Conservation (phyloP, 2,113 vertebrate genomes). For the Notechis scutatus region DNA sequence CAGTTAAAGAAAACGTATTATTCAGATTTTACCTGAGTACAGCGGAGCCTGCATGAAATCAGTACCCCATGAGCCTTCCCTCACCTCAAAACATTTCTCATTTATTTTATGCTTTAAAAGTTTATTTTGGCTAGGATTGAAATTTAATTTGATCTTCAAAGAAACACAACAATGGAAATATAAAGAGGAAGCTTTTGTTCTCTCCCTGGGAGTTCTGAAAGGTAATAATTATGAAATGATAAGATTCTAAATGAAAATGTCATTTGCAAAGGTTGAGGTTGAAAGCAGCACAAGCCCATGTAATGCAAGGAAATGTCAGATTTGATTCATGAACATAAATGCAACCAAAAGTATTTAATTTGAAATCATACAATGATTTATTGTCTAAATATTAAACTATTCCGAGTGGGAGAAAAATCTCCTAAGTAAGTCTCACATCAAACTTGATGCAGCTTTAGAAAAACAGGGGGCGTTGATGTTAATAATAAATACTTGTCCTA, state of each 20-base stretch:
- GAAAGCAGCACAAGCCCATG: constrained; percentile 60
- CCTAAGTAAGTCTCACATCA: constrained; percentile 50
- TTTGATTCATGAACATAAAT: constrained; percentile 68
- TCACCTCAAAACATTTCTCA: constrained; percentile 55
- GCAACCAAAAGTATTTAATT: constrained; percentile 68
- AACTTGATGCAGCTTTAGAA: constrained; percentile 43
- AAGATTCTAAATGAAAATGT: constrained; percentile 80
- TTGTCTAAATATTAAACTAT: constrained; percentile 67
- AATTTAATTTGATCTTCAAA: constrained; percentile 79
- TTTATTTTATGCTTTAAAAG: constrained; percentile 69
- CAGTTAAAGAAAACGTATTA: constrained; percentile 69
- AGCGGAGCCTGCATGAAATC: constrained; percentile 19
- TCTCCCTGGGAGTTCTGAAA: constrained; percentile 73
- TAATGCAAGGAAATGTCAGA: constrained; percentile 66
- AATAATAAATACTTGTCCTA: constrained; percentile 55
- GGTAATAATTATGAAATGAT: constrained; percentile 79
- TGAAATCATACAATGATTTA: constrained; percentile 68
- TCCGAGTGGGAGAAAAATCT: constrained; percentile 57
- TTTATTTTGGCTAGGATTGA: constrained; percentile 71
- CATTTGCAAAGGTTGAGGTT: constrained; percentile 74
- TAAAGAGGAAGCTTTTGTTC: constrained; percentile 72
- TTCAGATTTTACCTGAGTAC: constrained; percentile 65
- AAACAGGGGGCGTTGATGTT: constrained; percentile 55
- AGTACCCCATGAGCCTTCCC: constrained; percentile 42
- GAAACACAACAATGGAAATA: constrained; percentile 70